A percentile compares a stretch with the other conserved stretches of the same genome.
Conservation (phyloP, 2,888 invertebrate genomes). For the Drosophila meridiana region DNA sequence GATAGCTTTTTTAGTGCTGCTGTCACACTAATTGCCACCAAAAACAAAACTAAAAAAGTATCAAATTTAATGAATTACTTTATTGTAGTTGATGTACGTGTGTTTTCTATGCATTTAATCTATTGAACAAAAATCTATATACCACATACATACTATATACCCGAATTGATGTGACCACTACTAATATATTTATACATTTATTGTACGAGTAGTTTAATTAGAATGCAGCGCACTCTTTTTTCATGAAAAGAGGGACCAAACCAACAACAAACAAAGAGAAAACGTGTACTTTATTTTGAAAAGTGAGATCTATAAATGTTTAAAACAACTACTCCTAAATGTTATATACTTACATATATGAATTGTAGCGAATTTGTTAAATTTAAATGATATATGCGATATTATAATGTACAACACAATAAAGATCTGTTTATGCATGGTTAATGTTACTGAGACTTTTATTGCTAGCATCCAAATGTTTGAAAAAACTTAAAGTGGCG, state of each 20-base stretch:
- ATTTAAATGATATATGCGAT: conserved; percentile 46
- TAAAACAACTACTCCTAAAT: conserved; percentile 47
- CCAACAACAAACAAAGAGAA: conserved; percentile 57
- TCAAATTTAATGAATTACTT: conserved; percentile 68
- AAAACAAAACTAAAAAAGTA: conserved; percentile 3
- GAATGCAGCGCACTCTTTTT: conserved; percentile 77
- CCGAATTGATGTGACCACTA: conserved; percentile 68
- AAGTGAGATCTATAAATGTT: conserved; percentile 71
- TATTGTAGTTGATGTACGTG: conserved; percentile 56
- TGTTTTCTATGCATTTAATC: conserved; percentile 68
- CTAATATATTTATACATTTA: conserved; percentile 54
- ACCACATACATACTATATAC: conserved; percentile 46
- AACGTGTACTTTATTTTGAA: conserved; percentile 72
- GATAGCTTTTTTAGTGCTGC: conserved; percentile 46
- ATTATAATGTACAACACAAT: conserved; percentile 63
- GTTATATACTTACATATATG: conserved; percentile 50
- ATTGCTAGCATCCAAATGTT: background rate
- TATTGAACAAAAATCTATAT: conserved; percentile 59
- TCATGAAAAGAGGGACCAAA: conserved; percentile 78
- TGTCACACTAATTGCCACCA: conserved; percentile 65
- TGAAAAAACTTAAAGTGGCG: background rate
- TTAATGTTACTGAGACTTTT: conserved; percentile 18
- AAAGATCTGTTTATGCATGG: conserved; percentile 70
- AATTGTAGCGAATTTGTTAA: conserved; percentile 68
- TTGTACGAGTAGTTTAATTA: conserved; percentile 57